These are phyloP conservation scores for Thalpophila matura DNA, from an alignment of 2,888 invertebrate species.

Conservation along the genomic window DNA sequence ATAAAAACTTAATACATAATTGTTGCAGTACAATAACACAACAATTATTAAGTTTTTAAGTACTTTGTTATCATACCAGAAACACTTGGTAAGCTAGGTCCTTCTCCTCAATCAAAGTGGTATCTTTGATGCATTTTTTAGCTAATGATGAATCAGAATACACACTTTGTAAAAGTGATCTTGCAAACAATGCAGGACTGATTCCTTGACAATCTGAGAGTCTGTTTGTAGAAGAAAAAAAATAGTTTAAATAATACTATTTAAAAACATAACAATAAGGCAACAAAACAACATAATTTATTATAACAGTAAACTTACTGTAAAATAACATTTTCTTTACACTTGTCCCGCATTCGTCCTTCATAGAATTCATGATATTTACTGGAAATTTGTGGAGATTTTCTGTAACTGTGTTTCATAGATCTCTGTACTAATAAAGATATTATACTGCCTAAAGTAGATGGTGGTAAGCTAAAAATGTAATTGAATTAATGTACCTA, in stretches of 20 bases:
- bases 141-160: constrained; percentile 82
- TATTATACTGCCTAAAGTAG: constrained; percentile 93
- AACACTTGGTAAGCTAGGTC: constrained; percentile 94
- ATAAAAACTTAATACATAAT: constrained; percentile 12
- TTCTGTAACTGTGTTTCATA: constrained; percentile 92
- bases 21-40: neutral
- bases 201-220: constrained; percentile 85
- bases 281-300: too few relatives aligned
- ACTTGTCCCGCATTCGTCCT: constrained; percentile 84
- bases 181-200: constrained; percentile 84
- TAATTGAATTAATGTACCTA: too few relatives aligned
- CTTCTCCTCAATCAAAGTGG: constrained; percentile 93
- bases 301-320: constrained; percentile 79
- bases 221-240: constrained; percentile 60
- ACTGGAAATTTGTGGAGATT: constrained; percentile 90
- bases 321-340: constrained; percentile 91
- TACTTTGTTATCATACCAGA: constrained; percentile 89
- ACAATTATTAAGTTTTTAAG: too few relatives aligned
- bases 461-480: constrained; percentile 87
- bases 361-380: constrained; percentile 90
- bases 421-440: constrained; percentile 92
- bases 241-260: neutral
- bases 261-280: neutral
- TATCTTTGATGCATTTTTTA: constrained; percentile 92
- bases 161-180: constrained; percentile 86